Base-by-base conservation (phyloP, 1,140 invertebrate genomes). In the Venustaconcha ellipsiformis region DNA sequence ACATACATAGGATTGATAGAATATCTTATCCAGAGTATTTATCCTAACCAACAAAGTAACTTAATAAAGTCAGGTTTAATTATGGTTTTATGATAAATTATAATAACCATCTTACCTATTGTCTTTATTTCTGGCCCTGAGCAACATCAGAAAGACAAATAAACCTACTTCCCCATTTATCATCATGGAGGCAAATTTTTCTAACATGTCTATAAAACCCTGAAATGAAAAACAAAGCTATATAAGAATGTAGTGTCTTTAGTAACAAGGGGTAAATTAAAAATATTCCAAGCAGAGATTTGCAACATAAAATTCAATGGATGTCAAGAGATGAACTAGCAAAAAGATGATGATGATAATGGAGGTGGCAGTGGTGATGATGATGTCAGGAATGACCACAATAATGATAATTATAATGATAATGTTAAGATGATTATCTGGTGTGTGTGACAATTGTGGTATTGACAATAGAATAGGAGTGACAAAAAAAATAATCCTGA, bases 141-240 rank as follows among this genome's bases (percentile, higher is more conserved):
- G 56, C 15, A 87, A 63, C 84, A 87, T 87, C 4, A 87, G 68
- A 65, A 84, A 86, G 26, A 85, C 60, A 62, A 86, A 87, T 18
- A 86, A 55, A 3, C 83, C 86, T 13, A 79, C 83, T 72, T 87
- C 82, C 5, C 79, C 60, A 76, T 87, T 87, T 48, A 87, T 72
- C n/a, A 82, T 80, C 12, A 86, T 78, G 12, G 86, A 87, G 5
- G 83, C 84, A 67, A 83, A 79, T 69, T 86, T 87, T 65, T 87
- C 86, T 67, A 87, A 70, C 68, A 86, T 87, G 57, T 80, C 76
- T n/a, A 84, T 78, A 78, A 87, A 87, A 2, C 86, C 86, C 84
- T 86, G 76, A 6, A 74, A 57, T 55, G n/a, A 71, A 65, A 55
- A 64, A 14, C 30, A 57, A 57, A 57, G 14, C 6, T 48, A 48